Base-by-base conservation (phyloP, 2,888 invertebrate species). In the Cephus pygmeus region DNA sequence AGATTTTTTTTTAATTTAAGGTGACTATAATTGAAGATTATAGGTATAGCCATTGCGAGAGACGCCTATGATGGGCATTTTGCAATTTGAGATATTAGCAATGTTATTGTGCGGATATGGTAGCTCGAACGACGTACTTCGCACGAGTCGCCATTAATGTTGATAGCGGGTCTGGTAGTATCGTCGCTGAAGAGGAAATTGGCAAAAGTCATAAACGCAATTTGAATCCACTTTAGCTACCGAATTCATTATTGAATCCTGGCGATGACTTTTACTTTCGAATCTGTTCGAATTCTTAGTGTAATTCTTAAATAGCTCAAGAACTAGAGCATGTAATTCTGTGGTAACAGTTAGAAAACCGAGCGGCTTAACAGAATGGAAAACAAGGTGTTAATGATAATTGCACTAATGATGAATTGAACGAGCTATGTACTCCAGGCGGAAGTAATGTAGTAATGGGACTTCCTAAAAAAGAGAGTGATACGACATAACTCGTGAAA, bases 1-100 rank as follows among this genome's bases (percentile, higher is more conserved):
- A 80, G 82, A 81, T 83, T 84, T 35, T 35, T 11, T 85, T 83
- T 83, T 83, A 78, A 84, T 84, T 85, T 85, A 82, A 87, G 87
- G 87, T 86, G 81, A 86, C 78, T 78, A 79, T 31, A 73, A 15
- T 0, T 23, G 11, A 0, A 15, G 11, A n/a, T 34, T 12, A 78
- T 77, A 34, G 11, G 11, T 34, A 76, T 75, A 80, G 76, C 75
- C 68, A 69, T 75, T 56, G 79, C 80, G 81, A 81, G 81, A 82
- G 82, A 83, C 79, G 81, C 80, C 80, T 79, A 81, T 82, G 78
- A 80, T 79, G 80, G 80, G 78, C 78, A 78, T 78, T 75, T 77
- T 71, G 73, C 77, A 3, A 56, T 33, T n/a, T 71, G 71, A 30
- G 4, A 40, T 40, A 40, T 40, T 40, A 4, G 15, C 40, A 15